These are phyloP conservation scores for Rhineura floridana DNA, from an alignment of 2,113 vertebrate genomes.

Conservation along the genomic window DNA sequence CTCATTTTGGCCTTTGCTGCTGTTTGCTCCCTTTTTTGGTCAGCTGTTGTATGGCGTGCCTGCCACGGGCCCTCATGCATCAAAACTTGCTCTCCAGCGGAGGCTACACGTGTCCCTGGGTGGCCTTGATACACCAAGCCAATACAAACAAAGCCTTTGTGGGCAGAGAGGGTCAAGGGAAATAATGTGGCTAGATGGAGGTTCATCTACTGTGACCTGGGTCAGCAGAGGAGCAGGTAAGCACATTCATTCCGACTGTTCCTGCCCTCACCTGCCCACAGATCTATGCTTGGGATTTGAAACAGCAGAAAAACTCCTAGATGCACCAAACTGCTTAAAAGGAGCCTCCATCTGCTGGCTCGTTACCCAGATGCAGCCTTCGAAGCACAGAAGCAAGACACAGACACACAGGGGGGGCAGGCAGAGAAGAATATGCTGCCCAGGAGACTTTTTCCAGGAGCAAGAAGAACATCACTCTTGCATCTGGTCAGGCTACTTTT, in stretches of 20 bases:
- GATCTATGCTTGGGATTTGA: slow-evolving; percentile 5
- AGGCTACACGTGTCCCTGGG: not conserved
- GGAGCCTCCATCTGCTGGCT: not conserved
- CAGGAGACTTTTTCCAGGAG: not conserved
- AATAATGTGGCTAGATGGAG: not conserved
- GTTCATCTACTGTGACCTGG: no score
- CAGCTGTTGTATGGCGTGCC: no score
- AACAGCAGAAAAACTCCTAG: not conserved
- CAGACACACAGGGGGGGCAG: not conserved
- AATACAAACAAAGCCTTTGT: not conserved
- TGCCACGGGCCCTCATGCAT: not conserved
- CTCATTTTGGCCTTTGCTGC: not conserved
- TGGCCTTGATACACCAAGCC: not conserved
- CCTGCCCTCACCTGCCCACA: not conserved
- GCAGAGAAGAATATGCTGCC: not conserved
- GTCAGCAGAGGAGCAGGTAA: not conserved
- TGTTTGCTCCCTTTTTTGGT: not conserved
- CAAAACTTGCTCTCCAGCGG: not conserved
- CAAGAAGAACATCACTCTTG: not conserved
- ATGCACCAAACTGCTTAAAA: not conserved
- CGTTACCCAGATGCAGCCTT: not conserved
- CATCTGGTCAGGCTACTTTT: no score
- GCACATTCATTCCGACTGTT: not conserved
- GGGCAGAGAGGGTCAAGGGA: not conserved
- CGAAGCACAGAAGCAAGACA: not conserved